Conservation (phyloP, 2,888 invertebrate genomes). For the Temnothorax rugatulus region DNA sequence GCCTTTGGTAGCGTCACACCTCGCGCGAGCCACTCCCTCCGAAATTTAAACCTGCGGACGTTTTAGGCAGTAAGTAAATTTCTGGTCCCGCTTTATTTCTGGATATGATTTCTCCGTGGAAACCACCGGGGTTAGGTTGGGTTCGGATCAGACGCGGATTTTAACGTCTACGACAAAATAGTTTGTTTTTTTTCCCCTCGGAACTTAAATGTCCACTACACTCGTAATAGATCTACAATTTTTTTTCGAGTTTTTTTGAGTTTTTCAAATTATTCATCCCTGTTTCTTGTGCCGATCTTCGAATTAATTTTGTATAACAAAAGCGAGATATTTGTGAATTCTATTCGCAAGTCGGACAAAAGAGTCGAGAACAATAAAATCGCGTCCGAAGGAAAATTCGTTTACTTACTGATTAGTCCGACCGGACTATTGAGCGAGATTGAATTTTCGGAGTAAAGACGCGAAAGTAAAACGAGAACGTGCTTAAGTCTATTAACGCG, state of each 20-base stretch:
- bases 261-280: background rate
- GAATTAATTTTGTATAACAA: background rate
- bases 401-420: background rate
- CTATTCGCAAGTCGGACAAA: background rate
- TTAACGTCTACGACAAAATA: background rate
- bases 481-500: background rate
- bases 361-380: too few relatives aligned
- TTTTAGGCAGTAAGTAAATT: conserved; percentile 21
- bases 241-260: background rate
- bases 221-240: background rate
- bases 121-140: background rate
- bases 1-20: background rate
- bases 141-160: background rate
- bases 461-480: background rate
- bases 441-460: background rate
- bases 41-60: background rate
- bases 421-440: background rate
- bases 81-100: background rate
- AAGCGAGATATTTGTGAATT: background rate
- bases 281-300: background rate
- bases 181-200: background rate
- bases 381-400: background rate
- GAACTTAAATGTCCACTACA: background rate
- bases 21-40: background rate
- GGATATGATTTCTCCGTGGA: conserved; percentile 1